phyloP scores from a whole-genome alignment of 2,113 vertebrate genomes.

The Meles meles region DNA sequence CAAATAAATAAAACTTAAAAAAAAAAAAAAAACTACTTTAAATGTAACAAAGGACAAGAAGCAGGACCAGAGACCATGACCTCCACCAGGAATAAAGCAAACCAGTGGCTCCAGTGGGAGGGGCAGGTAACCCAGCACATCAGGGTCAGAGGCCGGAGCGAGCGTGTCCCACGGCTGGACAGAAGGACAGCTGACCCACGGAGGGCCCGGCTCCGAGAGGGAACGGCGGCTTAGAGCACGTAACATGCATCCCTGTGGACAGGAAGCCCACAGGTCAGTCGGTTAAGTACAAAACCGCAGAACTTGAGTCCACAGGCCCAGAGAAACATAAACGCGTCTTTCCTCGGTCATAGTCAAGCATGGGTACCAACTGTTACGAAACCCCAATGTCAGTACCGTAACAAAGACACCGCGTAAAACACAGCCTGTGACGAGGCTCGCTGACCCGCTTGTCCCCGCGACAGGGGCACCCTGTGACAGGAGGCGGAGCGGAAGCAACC shows the following conservation, averaged over 20 bases:
- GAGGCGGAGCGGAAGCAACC: background rate
- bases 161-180: fast-evolving
- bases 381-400: fast-evolving
- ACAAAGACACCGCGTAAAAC: background rate
- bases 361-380: background rate
- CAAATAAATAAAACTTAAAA: background rate
- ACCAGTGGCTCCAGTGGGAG: background rate
- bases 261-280: fast-evolving
- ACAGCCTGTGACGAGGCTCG: background rate
- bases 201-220: background rate
- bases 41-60: background rate
- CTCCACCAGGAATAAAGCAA: constrained; percentile 5
- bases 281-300: background rate
- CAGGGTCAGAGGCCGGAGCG: background rate
- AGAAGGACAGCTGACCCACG: background rate
- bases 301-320: background rate
- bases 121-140: fast-evolving
- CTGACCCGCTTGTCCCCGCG: background rate
- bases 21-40: background rate
- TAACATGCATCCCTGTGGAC: fast-evolving
- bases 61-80: background rate
- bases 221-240: background rate
- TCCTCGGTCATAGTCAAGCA: background rate
- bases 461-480: fast-evolving
- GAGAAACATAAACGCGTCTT: background rate